A percentile compares a stretch with the other conserved stretches of the same genome.
Conservation (phyloP, 2,113 vertebrate genomes). For the Leptocoma aspasia region DNA sequence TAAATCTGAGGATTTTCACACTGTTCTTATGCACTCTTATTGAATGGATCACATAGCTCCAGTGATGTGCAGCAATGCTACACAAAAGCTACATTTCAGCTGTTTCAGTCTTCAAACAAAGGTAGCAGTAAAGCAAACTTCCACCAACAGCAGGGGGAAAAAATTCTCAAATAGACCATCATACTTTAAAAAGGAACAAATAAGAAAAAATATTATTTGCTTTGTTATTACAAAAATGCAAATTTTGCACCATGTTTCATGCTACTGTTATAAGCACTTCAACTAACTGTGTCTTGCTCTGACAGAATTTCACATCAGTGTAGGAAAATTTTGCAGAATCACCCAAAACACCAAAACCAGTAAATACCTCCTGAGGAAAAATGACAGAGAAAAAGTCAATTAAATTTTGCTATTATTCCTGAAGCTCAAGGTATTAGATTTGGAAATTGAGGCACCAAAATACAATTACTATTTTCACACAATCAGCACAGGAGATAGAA, state of each 20-base stretch:
- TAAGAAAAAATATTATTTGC: not conserved
- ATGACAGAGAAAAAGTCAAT: not conserved
- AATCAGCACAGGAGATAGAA: not conserved
- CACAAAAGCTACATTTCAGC: not conserved
- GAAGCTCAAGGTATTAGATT: not conserved
- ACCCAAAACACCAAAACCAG: not conserved
- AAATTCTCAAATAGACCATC: not conserved
- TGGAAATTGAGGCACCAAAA: not conserved
- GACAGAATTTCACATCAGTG: not conserved
- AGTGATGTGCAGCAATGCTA: not conserved
- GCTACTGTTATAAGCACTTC: not conserved
- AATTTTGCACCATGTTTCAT: not conserved
- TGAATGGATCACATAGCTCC: not conserved
- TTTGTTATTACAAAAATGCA: not conserved
- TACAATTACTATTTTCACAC: not conserved
- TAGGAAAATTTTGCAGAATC: not conserved
- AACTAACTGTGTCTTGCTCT: not conserved
- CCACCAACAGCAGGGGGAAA: not conserved
- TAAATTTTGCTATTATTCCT: not conserved
- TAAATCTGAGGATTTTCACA: not conserved
- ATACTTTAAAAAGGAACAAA: not conserved
- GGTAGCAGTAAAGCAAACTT: not conserved
- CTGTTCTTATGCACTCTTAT: not conserved
- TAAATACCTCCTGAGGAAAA: not conserved
- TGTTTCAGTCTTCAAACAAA: not conserved